Evolutionary conservation across 1,140 invertebrate species (phyloP), one percentile per base, ranked within the genome.

Genomic region (Cephus cinctus): DNA sequence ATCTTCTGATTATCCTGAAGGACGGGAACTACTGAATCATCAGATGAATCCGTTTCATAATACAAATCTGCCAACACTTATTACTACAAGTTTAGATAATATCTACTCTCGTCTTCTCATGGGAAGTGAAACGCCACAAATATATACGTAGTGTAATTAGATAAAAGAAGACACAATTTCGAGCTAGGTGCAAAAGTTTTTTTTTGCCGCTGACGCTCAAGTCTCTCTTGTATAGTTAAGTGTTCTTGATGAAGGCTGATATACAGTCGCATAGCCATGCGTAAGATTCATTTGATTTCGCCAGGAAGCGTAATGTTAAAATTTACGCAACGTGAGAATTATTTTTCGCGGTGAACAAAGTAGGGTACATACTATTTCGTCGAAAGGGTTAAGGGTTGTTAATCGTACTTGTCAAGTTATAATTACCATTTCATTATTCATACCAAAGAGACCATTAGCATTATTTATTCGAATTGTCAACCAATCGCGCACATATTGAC

Each of bases 381-480:
- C 25, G 31, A 48, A 50, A 34, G 27, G 43, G 27, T 39, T 54
- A 25, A 40, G 27, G 42, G 35, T 44, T 49, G 41, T 45, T 54
- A 40, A 40, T 47, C 15, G 40, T 34, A 35, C 20, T 44, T 25
- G 5, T 46, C 34, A 18, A 40, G 27, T 16, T 23, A 30, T 14
- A 44, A 31, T 41, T 50, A 54, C 40, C 32, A 45, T 54, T 54
- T 54, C 47, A 54, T 54, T 30, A n/a, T n/a, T 50, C 42, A 54
- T 50, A 43, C 52, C 52, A 54, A 54, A 54, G 52, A 54, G 44
- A 50, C 46, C 52, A 48, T 44, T 47, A 8, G 39, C 49, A 54
- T 42, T 50, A 54, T 54, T 54, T 43, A 39, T 42, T 52, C 36
- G 43, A 30, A 46, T 35, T 52, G 8, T 47, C 39, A 52, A 5